Conservation (phyloP, 2,888 invertebrate genomes). For the Tenthredo livida region DNA sequence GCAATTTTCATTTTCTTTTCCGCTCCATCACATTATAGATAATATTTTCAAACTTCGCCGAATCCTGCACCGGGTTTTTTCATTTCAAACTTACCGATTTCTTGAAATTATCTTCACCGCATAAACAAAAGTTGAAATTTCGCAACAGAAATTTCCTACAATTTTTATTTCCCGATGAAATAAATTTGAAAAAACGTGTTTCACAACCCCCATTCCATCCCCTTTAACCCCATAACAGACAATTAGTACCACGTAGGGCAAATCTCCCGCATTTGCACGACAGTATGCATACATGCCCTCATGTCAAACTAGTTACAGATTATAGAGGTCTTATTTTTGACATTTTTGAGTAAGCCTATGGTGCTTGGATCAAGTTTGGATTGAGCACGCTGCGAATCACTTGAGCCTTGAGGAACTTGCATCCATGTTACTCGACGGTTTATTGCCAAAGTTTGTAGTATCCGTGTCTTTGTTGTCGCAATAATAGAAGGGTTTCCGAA, state of each 20-base stretch:
- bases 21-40: too few species aligned
- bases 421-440: background rate
- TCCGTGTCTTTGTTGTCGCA: background rate
- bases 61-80: too few species aligned
- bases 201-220: background rate
- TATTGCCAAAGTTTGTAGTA: background rate
- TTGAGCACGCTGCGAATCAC: background rate
- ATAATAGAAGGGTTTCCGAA: constrained; percentile 4
- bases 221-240: background rate
- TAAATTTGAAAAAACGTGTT: too few species aligned
- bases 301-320: background rate
- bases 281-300: background rate
- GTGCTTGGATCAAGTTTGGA: background rate
- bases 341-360: background rate
- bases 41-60: too few species aligned
- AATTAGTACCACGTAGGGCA: background rate
- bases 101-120: too few species aligned
- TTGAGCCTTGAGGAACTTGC: background rate
- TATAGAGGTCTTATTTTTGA: background rate
- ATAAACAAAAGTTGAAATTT: too few species aligned
- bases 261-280: background rate
- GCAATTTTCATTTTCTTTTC: too few species aligned
- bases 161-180: too few species aligned
- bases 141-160: too few species aligned
- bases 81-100: too few species aligned